Conservation (phyloP, 2,888 invertebrate genomes). For the Plutella xylostella region DNA sequence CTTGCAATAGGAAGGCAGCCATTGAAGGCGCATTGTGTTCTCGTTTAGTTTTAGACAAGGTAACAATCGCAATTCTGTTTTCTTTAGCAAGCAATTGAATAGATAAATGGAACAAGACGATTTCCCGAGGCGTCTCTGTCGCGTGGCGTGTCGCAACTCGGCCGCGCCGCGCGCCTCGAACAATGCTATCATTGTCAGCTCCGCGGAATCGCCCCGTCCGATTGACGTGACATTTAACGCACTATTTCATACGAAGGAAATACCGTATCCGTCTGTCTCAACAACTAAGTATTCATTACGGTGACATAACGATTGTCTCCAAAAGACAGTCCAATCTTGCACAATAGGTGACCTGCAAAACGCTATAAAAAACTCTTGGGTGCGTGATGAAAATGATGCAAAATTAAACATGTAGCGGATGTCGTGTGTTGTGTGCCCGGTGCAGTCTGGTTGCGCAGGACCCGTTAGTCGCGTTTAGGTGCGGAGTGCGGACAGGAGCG, state of each 20-base stretch:
- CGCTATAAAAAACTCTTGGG: not conserved
- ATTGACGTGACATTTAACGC: constrained; percentile 29
- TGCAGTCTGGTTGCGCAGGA: constrained; percentile 37
- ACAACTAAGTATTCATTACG: constrained; percentile 4
- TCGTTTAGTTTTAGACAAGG: no score
- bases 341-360: constrained; percentile 18
- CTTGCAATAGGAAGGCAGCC: no score
- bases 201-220: constrained; percentile 28
- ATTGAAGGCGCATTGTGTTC: no score
- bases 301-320: constrained; percentile 32
- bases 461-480: constrained; percentile 61
- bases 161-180: constrained; percentile 20
- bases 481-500: constrained; percentile 60
- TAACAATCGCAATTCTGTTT: constrained; percentile 1
- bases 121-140: constrained; percentile 9
- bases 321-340: constrained; percentile 26
- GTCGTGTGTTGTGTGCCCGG: constrained; percentile 20
- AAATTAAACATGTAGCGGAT: not conserved
- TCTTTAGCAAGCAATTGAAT: constrained; percentile 5
- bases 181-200: constrained; percentile 49
- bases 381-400: not conserved
- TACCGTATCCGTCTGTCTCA: constrained; percentile 8
- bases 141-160: not conserved
- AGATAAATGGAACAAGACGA: constrained; percentile 6
- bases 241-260: constrained; percentile 34